These are phyloP conservation scores for Palythoa heliodiscus DNA, from an alignment of 92 coral and sea anemone species.

Conservation along the genomic window DNA sequence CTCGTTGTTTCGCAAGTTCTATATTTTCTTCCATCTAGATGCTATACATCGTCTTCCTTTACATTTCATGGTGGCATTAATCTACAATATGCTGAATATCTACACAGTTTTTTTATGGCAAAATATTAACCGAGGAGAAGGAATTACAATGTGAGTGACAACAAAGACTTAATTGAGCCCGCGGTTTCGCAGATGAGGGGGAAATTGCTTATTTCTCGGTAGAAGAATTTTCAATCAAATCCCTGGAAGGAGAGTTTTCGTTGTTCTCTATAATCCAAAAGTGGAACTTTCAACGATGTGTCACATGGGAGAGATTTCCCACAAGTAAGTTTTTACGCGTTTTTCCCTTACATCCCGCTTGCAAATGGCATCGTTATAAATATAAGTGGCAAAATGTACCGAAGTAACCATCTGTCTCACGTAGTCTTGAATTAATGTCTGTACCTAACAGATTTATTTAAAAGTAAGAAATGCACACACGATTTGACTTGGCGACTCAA, in stretches of 20 bases:
- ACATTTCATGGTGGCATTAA: conserved; percentile 18
- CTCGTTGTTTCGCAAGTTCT: conserved; percentile 3
- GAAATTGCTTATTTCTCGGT: conserved; percentile 9
- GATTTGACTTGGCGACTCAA: neutral
- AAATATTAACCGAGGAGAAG: conserved; percentile 30
- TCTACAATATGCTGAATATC: neutral
- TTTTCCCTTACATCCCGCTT: neutral
- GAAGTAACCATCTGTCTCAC: neutral
- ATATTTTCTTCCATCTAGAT: neutral
- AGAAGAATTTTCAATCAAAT: neutral
- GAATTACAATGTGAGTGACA: conserved; percentile 16
- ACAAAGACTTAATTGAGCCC: conserved; percentile 18
- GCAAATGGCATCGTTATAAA: neutral
- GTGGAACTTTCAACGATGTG: conserved; percentile 26
- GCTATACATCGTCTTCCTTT: conserved; percentile 12
- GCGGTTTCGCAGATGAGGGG: conserved; percentile 40
- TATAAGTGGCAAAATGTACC: too few relatives aligned
- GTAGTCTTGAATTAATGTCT: neutral
- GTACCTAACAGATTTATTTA: neutral
- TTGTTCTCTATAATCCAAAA: conserved; percentile 3
- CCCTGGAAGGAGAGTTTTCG: neutral
- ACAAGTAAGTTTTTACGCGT: conserved; percentile 31
- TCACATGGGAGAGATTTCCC: neutral
- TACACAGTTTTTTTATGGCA: conserved; percentile 10
- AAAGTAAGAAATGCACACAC: conserved; percentile 18